Percentiles rank a stretch among this genome's conserved stretches.
Evolutionary conservation across 2,797 vertebrate genomes (phyloP).

Genomic region (Steatocranus sp.): DNA sequence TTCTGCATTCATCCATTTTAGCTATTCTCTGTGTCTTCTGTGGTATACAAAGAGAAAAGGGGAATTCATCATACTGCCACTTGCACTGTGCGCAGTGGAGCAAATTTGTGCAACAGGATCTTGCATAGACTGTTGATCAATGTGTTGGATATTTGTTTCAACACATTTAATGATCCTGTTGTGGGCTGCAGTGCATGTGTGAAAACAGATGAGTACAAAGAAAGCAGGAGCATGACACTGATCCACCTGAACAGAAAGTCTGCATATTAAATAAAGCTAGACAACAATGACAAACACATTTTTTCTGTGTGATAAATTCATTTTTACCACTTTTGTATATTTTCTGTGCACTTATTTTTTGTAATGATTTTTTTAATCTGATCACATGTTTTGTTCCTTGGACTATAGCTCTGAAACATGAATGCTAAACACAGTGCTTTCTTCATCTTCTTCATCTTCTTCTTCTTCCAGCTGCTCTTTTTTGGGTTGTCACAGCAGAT

Average conservation of each 20-base stretch:
- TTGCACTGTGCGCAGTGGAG: not conserved
- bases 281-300: not conserved
- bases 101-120: not conserved
- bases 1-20: not conserved
- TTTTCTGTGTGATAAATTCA: not conserved
- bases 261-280: not conserved
- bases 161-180: not conserved
- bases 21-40: not conserved
- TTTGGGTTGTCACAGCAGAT: not conserved
- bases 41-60: not conserved
- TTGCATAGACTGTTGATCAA: not conserved
- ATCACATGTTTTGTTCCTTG: not conserved
- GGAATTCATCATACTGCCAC: not conserved
- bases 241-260: not conserved
- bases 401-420: not conserved
- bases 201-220: not conserved
- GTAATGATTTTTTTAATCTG: not conserved
- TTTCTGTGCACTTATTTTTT: not conserved
- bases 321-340: not conserved
- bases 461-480: not conserved
- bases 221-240: not conserved
- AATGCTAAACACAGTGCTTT: not conserved
- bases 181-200: not conserved
- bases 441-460: not conserved
- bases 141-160: not conserved